These are phyloP conservation scores for Cirrhinus mrigala DNA, from an alignment of 2,797 vertebrate species.

Conservation along the genomic window DNA sequence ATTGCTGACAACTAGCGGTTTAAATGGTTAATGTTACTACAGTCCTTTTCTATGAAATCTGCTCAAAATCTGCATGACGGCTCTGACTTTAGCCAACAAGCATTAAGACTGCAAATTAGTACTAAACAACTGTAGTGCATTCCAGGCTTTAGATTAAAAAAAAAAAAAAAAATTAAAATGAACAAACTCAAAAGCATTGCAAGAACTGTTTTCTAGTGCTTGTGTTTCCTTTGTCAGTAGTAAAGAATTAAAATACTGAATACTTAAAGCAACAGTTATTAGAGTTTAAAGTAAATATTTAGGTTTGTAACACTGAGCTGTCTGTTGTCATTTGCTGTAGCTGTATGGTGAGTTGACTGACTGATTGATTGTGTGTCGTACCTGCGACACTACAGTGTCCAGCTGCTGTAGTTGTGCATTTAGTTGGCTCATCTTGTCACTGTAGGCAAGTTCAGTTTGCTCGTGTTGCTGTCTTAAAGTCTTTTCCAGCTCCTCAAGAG, in stretches of 20 bases:
- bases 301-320: not conserved
- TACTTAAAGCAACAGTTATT: not conserved
- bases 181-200: not conserved
- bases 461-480: constrained; percentile 73
- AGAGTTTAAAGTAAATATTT: not conserved
- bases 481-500: constrained; percentile 73
- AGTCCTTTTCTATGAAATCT: not conserved
- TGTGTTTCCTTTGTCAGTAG: not conserved
- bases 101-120: not conserved
- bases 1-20: too few species aligned
- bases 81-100: not conserved
- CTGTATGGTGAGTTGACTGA: not conserved
- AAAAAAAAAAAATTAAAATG: not conserved
- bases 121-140: not conserved
- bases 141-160: not conserved
- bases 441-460: constrained; percentile 72
- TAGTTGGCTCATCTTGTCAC: constrained; percentile 78
- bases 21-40: too few species aligned
- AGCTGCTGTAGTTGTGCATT: constrained; percentile 82
- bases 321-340: not conserved
- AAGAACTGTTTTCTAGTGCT: not conserved
- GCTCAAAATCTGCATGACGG: not conserved
- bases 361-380: constrained; percentile 57
- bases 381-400: constrained; percentile 80
- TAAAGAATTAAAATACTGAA: not conserved